Percentiles rank a stretch among this genome's conserved stretches.
Evolutionary conservation across 1,140 invertebrate genomes (phyloP).

Genomic region (Drosophila ohnishii): DNA sequence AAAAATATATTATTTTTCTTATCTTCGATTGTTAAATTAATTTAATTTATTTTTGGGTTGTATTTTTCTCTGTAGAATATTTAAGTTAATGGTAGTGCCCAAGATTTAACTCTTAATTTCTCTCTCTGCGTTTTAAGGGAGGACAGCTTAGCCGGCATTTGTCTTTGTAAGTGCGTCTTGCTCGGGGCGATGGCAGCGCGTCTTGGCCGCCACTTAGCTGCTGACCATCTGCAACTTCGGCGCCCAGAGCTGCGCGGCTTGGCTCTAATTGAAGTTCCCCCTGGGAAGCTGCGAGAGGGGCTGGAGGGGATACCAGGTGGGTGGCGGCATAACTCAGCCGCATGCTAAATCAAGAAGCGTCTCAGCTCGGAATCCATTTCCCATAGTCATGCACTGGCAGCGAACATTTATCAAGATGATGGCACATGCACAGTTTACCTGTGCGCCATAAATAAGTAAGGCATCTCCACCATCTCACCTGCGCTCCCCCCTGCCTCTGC

Average conservation of each 20-base stretch:
- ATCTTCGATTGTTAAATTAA: not conserved
- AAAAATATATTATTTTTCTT: not conserved
- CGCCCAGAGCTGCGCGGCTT: slow-evolving; percentile 14
- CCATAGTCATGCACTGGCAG: slow-evolving; percentile 49
- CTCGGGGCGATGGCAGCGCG: slow-evolving; percentile 24
- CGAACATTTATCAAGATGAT: slow-evolving; percentile 68
- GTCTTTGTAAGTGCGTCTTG: slow-evolving; percentile 54
- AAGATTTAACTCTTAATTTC: not conserved
- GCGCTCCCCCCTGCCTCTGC: not conserved
- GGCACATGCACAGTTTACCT: slow-evolving; percentile 47
- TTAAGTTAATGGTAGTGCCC: rapidly evolving
- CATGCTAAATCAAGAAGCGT: slow-evolving; percentile 58
- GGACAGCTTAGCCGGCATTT: slow-evolving; percentile 50
- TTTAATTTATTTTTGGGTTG: too few species aligned
- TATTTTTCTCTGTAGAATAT: too few species aligned
- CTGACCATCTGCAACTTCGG: slow-evolving; percentile 58
- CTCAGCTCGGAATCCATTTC: slow-evolving; percentile 66
- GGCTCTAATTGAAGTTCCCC: slow-evolving; percentile 50
- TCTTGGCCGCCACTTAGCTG: slow-evolving; percentile 50
- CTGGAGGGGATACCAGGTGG: not conserved
- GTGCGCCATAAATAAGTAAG: slow-evolving; percentile 69
- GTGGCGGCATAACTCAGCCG: slow-evolving; percentile 60
- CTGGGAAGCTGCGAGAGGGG: slow-evolving; percentile 32
- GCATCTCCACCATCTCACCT: slow-evolving; percentile 21
- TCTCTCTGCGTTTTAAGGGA: not conserved